Evolutionary conservation across 1,140 invertebrate genomes (phyloP).

Genomic region (Patella vulgata): DNA sequence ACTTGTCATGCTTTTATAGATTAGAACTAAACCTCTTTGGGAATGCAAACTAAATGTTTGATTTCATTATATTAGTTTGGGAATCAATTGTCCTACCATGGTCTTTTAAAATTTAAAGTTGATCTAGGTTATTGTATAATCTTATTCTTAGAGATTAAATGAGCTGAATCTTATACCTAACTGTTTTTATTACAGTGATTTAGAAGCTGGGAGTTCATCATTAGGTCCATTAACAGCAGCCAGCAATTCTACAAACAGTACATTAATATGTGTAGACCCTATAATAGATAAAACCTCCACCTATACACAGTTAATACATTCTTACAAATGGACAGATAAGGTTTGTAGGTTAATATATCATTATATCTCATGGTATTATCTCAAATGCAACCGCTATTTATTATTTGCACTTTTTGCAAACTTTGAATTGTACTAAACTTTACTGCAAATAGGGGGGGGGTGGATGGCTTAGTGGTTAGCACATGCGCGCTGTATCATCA

Average conservation of each 20-base stretch:
- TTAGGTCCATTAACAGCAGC: constrained; percentile 32
- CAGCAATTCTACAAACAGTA: constrained; percentile 46
- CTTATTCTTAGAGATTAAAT: too few species aligned
- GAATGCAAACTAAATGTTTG: too few species aligned
- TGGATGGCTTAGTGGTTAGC: too few species aligned
- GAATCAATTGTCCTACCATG: too few species aligned
- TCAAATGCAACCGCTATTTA: background rate
- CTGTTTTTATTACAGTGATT: constrained; percentile 41
- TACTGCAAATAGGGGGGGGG: background rate
- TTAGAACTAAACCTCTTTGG: too few species aligned
- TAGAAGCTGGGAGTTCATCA: constrained; percentile 46
- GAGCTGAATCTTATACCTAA: too few species aligned
- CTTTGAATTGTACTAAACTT: background rate
- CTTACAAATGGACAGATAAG: constrained; percentile 61
- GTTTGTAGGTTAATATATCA: constrained; percentile 22
- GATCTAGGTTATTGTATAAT: too few species aligned
- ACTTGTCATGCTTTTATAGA: too few species aligned
- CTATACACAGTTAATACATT: constrained; percentile 49
- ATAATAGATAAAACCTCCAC: constrained; percentile 52
- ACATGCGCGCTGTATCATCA: too few species aligned
- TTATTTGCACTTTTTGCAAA: background rate
- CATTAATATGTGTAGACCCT: constrained; percentile 51
- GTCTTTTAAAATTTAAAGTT: too few species aligned
- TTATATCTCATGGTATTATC: background rate
- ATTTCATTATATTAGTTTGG: too few species aligned